Percentiles rank a stretch among this genome's conserved stretches.
These are phyloP conservation scores for Thymelicus acteon DNA, from an alignment of 2,888 invertebrate genomes.

Conservation along the genomic window DNA sequence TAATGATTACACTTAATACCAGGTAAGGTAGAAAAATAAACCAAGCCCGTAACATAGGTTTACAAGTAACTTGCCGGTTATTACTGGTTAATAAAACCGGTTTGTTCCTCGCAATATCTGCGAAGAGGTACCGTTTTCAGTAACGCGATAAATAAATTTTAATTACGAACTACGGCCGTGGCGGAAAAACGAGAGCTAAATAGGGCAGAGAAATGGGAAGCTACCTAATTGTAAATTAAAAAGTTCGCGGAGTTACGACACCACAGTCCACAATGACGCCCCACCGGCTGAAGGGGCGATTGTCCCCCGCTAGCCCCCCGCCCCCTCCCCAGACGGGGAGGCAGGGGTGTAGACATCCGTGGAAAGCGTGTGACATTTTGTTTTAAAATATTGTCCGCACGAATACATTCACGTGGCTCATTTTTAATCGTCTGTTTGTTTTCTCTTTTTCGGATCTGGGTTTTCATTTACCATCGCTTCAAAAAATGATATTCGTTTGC, in stretches of 20 bases:
- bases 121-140: slow-evolving; percentile 60
- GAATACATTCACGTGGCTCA: slow-evolving; percentile 82
- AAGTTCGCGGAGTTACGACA: slow-evolving; percentile 85
- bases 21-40: slow-evolving; percentile 33
- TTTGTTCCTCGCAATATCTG: slow-evolving; percentile 52
- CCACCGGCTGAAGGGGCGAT: slow-evolving; percentile 60
- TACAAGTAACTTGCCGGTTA: slow-evolving; percentile 34
- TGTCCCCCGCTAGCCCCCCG: slow-evolving; percentile 48
- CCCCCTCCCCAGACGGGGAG: slow-evolving; percentile 49
- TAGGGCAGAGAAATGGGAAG: slow-evolving; percentile 85
- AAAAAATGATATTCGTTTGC: slow-evolving; percentile 36
- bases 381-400: slow-evolving; percentile 84
- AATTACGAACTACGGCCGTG: slow-evolving; percentile 74
- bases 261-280: slow-evolving; percentile 85
- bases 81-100: slow-evolving; percentile 34
- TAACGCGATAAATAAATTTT: slow-evolving; percentile 81
- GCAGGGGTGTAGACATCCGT: slow-evolving; percentile 72
- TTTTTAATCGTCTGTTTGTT: slow-evolving; percentile 76
- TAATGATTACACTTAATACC: too few relatives aligned
- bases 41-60: slow-evolving; percentile 32
- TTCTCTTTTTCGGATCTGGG: slow-evolving; percentile 60
- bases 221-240: slow-evolving; percentile 86
- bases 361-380: slow-evolving; percentile 85
- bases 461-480: slow-evolving; percentile 41
- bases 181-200: slow-evolving; percentile 84